Percentiles rank a stretch among this genome's conserved stretches.
These are phyloP conservation scores for Tupaia chinensis DNA, from an alignment of 2,113 vertebrate genomes.

Conservation along the genomic window DNA sequence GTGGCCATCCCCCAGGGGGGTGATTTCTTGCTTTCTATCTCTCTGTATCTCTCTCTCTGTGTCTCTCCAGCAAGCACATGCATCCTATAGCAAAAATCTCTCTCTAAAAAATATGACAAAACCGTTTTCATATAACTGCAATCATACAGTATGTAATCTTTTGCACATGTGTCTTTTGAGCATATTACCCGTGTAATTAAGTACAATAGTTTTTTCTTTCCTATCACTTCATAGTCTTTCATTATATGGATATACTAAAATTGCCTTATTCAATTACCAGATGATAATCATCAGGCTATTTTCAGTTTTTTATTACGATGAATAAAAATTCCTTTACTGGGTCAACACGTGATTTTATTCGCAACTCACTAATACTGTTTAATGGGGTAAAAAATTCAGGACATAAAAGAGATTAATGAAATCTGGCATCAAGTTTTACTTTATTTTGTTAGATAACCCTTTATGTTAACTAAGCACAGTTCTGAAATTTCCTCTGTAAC, in stretches of 20 bases:
- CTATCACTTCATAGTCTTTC: neutral
- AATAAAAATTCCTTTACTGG: neutral
- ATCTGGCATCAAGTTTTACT: constrained; percentile 33
- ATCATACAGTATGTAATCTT: neutral
- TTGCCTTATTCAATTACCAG: neutral
- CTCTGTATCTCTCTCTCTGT: too few relatives aligned
- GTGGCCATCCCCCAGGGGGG: too few relatives aligned
- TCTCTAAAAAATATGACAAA: too few relatives aligned
- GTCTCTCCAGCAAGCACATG: too few relatives aligned
- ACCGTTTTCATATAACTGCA: neutral
- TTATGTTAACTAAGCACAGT: constrained; percentile 24
- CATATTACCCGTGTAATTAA: neutral
- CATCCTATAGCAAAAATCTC: too few relatives aligned
- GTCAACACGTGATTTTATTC: neutral
- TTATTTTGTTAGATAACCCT: constrained; percentile 7
- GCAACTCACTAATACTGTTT: neutral
- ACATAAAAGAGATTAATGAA: constrained; percentile 29
- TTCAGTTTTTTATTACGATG: neutral
- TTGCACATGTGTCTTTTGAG: neutral
- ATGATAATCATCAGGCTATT: neutral
- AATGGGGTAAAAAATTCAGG: constrained; percentile 12
- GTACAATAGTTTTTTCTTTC: neutral
- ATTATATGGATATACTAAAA: neutral
- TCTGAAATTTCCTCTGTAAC: constrained; percentile 9
- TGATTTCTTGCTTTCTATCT: too few relatives aligned